phyloP scores from a whole-genome alignment of 2,113 vertebrate species.

The Pelusios castaneus region DNA sequence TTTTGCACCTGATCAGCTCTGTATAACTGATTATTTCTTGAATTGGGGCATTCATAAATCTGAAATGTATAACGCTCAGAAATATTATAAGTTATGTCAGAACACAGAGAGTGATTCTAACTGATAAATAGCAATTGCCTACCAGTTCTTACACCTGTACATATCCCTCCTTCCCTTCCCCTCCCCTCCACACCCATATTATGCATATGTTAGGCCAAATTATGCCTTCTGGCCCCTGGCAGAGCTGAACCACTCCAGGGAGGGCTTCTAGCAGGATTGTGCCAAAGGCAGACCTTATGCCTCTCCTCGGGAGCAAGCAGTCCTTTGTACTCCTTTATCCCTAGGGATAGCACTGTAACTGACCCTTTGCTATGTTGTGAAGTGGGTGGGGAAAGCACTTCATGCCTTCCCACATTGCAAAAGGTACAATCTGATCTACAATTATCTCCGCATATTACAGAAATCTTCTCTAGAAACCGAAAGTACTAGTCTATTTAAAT shows the following conservation, averaged over 20 bases:
- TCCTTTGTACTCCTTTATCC: neutral
- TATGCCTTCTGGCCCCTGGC: neutral
- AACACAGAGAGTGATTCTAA: neutral
- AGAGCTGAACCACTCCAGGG: accelerated
- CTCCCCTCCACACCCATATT: neutral
- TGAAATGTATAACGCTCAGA: neutral
- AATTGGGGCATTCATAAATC: neutral
- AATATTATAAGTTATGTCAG: neutral
- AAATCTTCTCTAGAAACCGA: neutral
- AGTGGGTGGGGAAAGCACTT: neutral
- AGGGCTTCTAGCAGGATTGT: neutral
- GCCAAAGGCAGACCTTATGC: neutral
- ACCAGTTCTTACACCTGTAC: neutral
- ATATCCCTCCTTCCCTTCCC: accelerated
- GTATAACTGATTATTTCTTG: neutral
- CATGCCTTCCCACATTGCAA: neutral
- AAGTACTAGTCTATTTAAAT: neutral
- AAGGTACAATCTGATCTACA: neutral
- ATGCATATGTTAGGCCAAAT: accelerated
- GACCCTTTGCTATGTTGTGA: neutral
- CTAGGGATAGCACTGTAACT: accelerated
- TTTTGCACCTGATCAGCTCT: neutral
- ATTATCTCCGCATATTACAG: neutral
- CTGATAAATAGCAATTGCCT: neutral
- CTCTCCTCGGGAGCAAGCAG: no score